Percentiles rank a stretch among this genome's conserved stretches.
Evolutionary conservation across 2,888 invertebrate species (phyloP).

Genomic region (Diaperis boleti): DNA sequence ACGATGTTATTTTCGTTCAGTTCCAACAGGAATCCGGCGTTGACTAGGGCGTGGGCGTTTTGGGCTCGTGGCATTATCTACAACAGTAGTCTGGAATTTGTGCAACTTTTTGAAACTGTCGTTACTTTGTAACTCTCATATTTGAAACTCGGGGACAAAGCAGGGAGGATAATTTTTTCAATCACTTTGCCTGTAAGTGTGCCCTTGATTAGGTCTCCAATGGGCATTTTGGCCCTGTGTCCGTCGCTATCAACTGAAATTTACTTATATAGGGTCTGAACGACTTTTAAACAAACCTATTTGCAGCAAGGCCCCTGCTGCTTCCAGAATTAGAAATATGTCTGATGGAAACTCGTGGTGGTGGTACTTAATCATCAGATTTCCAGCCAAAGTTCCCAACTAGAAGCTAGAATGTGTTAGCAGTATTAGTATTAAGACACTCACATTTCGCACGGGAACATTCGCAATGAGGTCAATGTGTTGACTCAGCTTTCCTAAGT

Average conservation of each 20-base stretch:
- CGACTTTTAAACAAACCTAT: slow-evolving; percentile 50
- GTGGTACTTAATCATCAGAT: slow-evolving; percentile 76
- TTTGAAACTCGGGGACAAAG: not conserved
- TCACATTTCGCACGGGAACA: slow-evolving; percentile 79
- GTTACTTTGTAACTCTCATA: slow-evolving; percentile 64
- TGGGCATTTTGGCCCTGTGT: slow-evolving; percentile 47
- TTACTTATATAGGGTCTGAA: too few species aligned
- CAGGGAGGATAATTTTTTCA: slow-evolving; percentile 13
- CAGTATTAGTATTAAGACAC: not conserved
- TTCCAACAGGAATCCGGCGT: slow-evolving; percentile 76
- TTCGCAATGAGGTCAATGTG: slow-evolving; percentile 80
- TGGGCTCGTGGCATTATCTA: slow-evolving; percentile 77
- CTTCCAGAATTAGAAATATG: slow-evolving; percentile 74
- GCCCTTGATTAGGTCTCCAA: slow-evolving; percentile 63
- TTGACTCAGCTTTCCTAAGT: slow-evolving; percentile 69
- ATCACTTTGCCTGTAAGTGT: slow-evolving; percentile 62
- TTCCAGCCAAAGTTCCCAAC: slow-evolving; percentile 78
- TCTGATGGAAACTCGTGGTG: slow-evolving; percentile 81
- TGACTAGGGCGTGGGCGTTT: slow-evolving; percentile 79
- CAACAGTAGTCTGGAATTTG: slow-evolving; percentile 65
- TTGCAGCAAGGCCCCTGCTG: slow-evolving; percentile 68
- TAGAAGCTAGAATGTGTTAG: not conserved
- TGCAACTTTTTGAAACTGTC: slow-evolving; percentile 79
- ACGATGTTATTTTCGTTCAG: slow-evolving; percentile 65
- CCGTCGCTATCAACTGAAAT: too few species aligned